phyloP scores from a whole-genome alignment of 2,113 vertebrate genomes.

The Myanophis thanlyinensis region DNA sequence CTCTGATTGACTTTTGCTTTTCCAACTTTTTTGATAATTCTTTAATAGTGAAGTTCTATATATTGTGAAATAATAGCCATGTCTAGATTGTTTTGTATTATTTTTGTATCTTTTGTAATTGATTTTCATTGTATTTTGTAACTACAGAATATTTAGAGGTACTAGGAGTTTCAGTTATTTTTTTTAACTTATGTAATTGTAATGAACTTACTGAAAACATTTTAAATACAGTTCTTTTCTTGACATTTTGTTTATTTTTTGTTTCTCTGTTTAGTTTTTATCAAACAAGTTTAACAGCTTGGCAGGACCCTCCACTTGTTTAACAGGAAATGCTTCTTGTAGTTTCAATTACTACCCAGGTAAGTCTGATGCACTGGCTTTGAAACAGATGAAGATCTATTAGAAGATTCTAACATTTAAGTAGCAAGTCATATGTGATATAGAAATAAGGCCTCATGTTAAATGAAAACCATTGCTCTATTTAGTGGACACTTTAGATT shows the following conservation, averaged over 20 bases:
- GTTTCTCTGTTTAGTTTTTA: constrained; percentile 65
- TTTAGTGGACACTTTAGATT: background rate
- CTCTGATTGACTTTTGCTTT: background rate
- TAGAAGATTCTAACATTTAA: background rate
- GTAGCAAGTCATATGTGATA: background rate
- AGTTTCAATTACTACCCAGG: constrained; percentile 74
- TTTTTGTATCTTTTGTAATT: background rate
- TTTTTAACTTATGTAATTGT: background rate
- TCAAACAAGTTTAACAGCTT: constrained; percentile 60
- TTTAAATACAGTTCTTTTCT: background rate
- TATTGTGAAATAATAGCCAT: background rate
- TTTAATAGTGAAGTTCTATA: background rate
- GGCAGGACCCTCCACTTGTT: constrained; percentile 71
- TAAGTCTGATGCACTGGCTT: constrained; percentile 37
- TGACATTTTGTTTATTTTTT: background rate
- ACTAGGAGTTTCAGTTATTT: background rate
- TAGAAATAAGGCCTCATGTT: background rate
- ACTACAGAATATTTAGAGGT: background rate
- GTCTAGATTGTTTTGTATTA: background rate
- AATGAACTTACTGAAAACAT: background rate
- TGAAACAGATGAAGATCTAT: background rate
- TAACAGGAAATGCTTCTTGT: constrained; percentile 73
- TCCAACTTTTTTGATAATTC: background rate
- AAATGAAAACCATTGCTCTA: background rate
- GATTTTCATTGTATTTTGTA: background rate